Conservation (phyloP, 2,797 vertebrate species). For the Protosalanx chinensis region DNA sequence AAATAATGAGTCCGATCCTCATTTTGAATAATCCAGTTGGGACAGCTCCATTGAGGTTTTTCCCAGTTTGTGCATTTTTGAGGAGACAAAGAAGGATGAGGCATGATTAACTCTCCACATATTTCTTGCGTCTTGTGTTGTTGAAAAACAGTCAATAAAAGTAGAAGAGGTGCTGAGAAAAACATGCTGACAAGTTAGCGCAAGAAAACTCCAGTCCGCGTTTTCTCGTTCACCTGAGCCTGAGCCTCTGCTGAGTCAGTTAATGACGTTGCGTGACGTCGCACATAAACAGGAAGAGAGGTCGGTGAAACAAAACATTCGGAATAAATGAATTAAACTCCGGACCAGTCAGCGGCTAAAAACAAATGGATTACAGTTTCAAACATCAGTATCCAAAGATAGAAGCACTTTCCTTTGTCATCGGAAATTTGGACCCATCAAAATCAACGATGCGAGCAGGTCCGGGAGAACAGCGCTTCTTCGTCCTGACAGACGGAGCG, state of each 20-base stretch:
- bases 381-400: conserved; percentile 3
- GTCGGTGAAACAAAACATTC: not conserved
- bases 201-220: not conserved
- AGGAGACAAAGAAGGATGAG: not conserved
- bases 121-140: not conserved
- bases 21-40: conserved; percentile 3
- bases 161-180: not conserved
- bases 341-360: not conserved
- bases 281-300: conserved; percentile 4
- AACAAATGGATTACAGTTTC: conserved; percentile 8
- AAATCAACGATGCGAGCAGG: not conserved
- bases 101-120: not conserved
- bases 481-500: too few relatives aligned
- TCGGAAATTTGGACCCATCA: conserved; percentile 1
- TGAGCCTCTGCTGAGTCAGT: not conserved
- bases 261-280: conserved; percentile 1
- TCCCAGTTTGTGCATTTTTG: not conserved
- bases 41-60: conserved; percentile 2
- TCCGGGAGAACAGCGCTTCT: not conserved
- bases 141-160: conserved; percentile 3
- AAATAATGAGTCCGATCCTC: not conserved
- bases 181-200: not conserved
- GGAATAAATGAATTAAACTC: conserved; percentile 3
- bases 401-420: conserved; percentile 2
- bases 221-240: not conserved